Conservation (phyloP, 1,140 invertebrate species). For the Apocrypta bakeri region DNA sequence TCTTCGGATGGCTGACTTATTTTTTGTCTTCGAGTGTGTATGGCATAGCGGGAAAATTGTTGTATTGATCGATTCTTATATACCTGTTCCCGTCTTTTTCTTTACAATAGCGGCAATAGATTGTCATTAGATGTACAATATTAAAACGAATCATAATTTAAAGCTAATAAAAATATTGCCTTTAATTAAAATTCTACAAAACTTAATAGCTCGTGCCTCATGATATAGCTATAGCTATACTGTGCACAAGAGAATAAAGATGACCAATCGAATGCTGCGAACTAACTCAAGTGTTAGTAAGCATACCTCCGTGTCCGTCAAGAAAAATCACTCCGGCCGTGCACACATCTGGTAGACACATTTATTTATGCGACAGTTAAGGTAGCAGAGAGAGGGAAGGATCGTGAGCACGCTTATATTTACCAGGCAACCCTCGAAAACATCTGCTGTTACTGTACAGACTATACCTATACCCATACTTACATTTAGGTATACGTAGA, state of each 20-base stretch:
- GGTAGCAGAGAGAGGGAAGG: background rate
- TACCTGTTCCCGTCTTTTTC: background rate
- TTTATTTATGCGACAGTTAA: constrained; percentile 57
- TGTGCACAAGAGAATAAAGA: no score
- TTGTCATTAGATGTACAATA: background rate
- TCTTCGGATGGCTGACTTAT: background rate
- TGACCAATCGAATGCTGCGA: background rate
- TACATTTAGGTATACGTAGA: no score
- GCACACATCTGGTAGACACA: constrained; percentile 60
- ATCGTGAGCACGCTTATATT: constrained; percentile 20
- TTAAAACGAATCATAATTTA: background rate
- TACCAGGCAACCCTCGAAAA: constrained; percentile 23
- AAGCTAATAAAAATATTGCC: no score
- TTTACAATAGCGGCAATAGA: background rate
- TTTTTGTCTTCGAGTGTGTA: background rate
- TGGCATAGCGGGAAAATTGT: background rate
- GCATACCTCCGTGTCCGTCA: background rate
- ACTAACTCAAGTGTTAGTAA: background rate
- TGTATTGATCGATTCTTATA: background rate
- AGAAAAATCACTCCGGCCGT: constrained; percentile 35
- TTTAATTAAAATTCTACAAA: no score
- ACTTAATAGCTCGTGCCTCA: no score
- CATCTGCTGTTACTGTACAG: constrained; percentile 12
- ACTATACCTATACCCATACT: background rate
- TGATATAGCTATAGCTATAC: no score